Percentiles rank a stretch among this genome's conserved stretches.
Conservation (phyloP, 1,140 invertebrate genomes). For the Saxidomus purpurata region DNA sequence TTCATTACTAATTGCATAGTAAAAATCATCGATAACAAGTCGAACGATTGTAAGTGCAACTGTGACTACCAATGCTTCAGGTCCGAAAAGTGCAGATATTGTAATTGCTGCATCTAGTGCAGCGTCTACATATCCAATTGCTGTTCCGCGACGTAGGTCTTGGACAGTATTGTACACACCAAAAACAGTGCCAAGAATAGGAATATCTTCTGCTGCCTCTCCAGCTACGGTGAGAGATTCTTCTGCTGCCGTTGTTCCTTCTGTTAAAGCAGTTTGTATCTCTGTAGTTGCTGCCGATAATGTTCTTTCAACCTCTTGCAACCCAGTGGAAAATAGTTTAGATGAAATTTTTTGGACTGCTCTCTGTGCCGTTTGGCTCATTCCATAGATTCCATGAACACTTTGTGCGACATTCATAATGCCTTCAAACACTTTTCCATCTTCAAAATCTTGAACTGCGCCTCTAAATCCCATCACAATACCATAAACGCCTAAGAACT, state of each 20-base stretch:
- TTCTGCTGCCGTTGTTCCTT: background rate
- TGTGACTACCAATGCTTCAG: background rate
- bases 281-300: background rate
- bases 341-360: background rate
- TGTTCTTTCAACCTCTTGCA: background rate
- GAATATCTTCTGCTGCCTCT: background rate
- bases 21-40: background rate
- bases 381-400: background rate
- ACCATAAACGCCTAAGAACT: background rate
- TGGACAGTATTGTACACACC: background rate
- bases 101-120: background rate
- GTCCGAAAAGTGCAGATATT: background rate
- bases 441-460: constrained; percentile 6
- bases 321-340: background rate
- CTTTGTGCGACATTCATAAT: background rate
- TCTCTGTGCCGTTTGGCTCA: background rate
- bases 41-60: background rate
- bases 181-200: background rate
- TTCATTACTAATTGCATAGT: background rate
- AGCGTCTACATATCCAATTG: background rate
- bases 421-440: background rate
- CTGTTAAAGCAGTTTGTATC: background rate
- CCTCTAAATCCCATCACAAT: background rate
- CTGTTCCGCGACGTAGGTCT: background rate
- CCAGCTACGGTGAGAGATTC: background rate